Evolutionary conservation across 2,888 invertebrate species (phyloP), one percentile per base, ranked within the genome.

Genomic region (Papilio elwesi): DNA sequence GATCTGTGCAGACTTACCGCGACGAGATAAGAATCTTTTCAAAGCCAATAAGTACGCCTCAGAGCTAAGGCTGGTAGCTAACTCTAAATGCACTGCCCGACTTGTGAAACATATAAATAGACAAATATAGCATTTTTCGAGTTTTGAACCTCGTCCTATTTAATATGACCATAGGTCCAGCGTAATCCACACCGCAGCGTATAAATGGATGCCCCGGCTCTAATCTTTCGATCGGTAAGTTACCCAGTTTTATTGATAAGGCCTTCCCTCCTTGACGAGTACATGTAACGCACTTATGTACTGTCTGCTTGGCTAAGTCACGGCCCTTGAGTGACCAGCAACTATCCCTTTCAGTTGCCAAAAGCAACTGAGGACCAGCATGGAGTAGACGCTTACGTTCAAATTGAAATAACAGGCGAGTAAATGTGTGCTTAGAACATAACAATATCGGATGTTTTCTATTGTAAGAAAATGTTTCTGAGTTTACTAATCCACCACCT

Each of bases 171-270:
- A 80, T 43, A 49, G 80, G 80, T 10, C 80, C 80, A 0, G 76
- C 77, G 59, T 80, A 79, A 16, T 80, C 78, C 0, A 80, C 80
- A 16, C 79, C 80, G 12, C 76, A 74, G 12, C 55, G 68, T 36
- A 76, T 51, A 74, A 79, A 80, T 0, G 78, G 79, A 57, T 68
- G 76, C 26, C 59, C 75, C 10, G 76, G 65, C 47, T 70, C 64
- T 48, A 82, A 16, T 53, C 80, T 51, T 67, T 78, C 75, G 36
- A n/a, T 26, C 63, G 78, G 76, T 53, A 78, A 49, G 55, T 78
- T 77, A n/a, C 75, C 77, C 80, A 80, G 77, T 70, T 36, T 9
- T 68, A 47, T 47, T 47, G 47, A 47, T 47, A 47, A 47, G 47
- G 47, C 47, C 47, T 47, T 47, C 9, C 47, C 47, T 47, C 47